A percentile compares a stretch with the other conserved stretches of the same genome.
Evolutionary conservation across 2,797 vertebrate genomes (phyloP).

Genomic region (Microctenopoma lineatum): DNA sequence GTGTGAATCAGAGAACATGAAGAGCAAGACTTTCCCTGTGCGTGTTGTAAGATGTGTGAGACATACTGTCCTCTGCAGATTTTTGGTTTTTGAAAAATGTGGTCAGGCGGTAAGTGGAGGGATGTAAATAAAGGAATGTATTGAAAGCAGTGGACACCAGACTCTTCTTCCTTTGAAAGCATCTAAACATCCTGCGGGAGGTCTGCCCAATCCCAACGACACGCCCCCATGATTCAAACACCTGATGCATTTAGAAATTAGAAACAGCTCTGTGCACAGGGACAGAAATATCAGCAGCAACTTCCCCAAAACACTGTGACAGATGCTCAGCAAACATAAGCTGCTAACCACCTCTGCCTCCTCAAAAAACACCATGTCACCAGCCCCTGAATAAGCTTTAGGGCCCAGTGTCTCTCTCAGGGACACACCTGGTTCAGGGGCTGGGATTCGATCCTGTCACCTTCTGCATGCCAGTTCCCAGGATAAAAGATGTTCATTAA

Average conservation of each 20-base stretch:
- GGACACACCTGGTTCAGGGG: too few relatives aligned
- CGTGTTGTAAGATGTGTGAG: background rate
- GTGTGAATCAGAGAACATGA: conserved; percentile 10
- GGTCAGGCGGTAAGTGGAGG: conserved; percentile 60
- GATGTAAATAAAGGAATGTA: conserved; percentile 86
- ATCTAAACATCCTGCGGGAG: background rate
- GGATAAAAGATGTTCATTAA: too few relatives aligned
- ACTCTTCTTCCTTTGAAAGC: conserved; percentile 42
- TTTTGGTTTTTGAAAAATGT: conserved; percentile 56
- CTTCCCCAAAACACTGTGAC: background rate
- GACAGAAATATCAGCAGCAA: background rate
- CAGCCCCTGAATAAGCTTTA: too few relatives aligned
- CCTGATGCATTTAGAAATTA: background rate
- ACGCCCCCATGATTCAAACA: background rate
- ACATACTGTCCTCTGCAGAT: conserved; percentile 27
- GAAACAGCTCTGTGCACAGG: background rate
- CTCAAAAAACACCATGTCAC: background rate
- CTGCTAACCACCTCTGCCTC: background rate
- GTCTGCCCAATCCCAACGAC: background rate
- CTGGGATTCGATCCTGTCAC: too few relatives aligned
- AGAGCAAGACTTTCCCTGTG: conserved; percentile 11
- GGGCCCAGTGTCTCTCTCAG: too few relatives aligned
- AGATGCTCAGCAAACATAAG: background rate
- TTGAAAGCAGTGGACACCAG: conserved; percentile 59
- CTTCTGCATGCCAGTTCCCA: too few relatives aligned